Conservation (phyloP, 2,797 vertebrate genomes). For the Esox lucius region DNA sequence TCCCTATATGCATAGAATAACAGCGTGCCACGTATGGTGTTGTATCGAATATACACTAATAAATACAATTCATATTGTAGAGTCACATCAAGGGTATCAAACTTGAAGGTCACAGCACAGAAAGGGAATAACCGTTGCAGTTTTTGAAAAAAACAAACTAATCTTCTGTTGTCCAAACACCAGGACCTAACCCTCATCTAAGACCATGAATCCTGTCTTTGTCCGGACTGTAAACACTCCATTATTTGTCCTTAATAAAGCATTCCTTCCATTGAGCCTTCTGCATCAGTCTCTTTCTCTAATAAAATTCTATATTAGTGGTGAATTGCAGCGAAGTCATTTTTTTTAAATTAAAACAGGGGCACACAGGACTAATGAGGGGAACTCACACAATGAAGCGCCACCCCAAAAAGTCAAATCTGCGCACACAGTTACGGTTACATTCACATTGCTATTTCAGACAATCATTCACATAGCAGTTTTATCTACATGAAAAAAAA, state of each 20-base stretch:
- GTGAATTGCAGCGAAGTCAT: slow-evolving; percentile 7
- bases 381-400: not conserved
- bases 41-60: too few species aligned
- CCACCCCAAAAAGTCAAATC: not conserved
- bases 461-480: not conserved
- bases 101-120: not conserved
- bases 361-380: not conserved
- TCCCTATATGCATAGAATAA: too few species aligned
- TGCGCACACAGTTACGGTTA: not conserved
- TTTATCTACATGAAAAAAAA: not conserved
- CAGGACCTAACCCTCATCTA: slow-evolving; percentile 18
- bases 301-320: not conserved
- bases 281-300: slow-evolving; percentile 22
- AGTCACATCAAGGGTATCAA: too few species aligned
- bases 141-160: slow-evolving; percentile 38
- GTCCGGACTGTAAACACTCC: slow-evolving; percentile 47
- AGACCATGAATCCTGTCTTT: slow-evolving; percentile 52
- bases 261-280: slow-evolving; percentile 34
- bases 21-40: too few species aligned
- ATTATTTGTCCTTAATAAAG: slow-evolving; percentile 40
- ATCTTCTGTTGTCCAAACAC: slow-evolving; percentile 57
- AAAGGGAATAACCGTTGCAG: slow-evolving; percentile 28
- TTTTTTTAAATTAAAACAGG: slow-evolving; percentile 2
- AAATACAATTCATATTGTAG: too few species aligned
- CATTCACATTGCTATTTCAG: not conserved